phyloP scores from a whole-genome alignment of 2,113 vertebrate species.

The Pelvicachromis taeniatus region DNA sequence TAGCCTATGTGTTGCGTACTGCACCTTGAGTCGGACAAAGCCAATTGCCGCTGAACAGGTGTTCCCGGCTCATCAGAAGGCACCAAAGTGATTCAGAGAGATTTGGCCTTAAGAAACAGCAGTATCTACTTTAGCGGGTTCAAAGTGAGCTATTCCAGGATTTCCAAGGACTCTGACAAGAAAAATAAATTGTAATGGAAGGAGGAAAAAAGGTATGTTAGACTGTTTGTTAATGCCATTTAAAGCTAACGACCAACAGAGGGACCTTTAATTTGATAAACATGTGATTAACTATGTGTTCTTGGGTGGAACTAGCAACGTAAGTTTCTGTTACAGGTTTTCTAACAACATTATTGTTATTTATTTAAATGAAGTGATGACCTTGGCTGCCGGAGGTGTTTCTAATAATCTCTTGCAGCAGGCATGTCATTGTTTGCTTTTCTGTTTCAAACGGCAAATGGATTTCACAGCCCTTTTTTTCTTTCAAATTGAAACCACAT shows the following conservation, averaged over 20 bases:
- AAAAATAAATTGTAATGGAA: conserved; percentile 38
- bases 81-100: background rate
- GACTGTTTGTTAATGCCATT: background rate
- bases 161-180: background rate
- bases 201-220: conserved; percentile 54
- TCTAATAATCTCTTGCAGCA: background rate
- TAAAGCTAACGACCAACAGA: background rate
- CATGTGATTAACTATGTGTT: background rate
- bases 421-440: background rate
- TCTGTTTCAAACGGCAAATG: background rate
- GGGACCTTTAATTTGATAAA: background rate
- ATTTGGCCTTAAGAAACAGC: background rate
- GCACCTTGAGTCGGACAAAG: conserved; percentile 36
- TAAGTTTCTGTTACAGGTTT: background rate
- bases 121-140: background rate
- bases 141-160: background rate
- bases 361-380: background rate
- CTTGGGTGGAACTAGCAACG: background rate
- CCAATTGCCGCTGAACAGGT: conserved; percentile 56
- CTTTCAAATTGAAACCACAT: conserved; percentile 18
- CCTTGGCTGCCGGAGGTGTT: conserved; percentile 24
- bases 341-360: background rate
- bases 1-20: conserved; percentile 24
- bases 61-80: conserved; percentile 46
- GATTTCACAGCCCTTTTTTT: background rate